These are phyloP conservation scores for Drosophila athabasca DNA, from an alignment of 1,140 invertebrate species.

Conservation along the genomic window DNA sequence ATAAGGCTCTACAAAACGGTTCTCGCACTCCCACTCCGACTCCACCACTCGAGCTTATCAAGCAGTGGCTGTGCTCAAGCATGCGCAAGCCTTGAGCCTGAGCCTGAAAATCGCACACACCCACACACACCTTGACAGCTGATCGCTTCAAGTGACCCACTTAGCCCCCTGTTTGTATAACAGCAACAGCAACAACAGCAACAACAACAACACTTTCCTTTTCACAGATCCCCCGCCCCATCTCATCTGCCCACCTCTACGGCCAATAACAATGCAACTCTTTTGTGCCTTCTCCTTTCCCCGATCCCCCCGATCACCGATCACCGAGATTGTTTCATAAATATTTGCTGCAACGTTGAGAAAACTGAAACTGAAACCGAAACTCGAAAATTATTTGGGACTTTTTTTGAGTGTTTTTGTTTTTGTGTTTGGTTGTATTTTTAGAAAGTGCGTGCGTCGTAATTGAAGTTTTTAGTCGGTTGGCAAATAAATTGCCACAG, in stretches of 20 bases:
- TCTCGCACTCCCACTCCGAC: conserved; percentile 21
- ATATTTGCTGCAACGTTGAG: conserved; percentile 57
- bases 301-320: not conserved
- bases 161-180: conserved; percentile 55
- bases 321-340: conserved; percentile 66
- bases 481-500: conserved; percentile 75
- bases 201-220: conserved; percentile 67
- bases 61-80: not conserved
- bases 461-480: conserved; percentile 66
- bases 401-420: conserved; percentile 10
- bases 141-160: conserved; percentile 80
- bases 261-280: conserved; percentile 59
- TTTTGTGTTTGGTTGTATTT: conserved; percentile 34
- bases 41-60: conserved; percentile 14
- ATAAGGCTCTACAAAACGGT: conserved; percentile 25
- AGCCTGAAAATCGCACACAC: conserved; percentile 24
- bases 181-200: conserved; percentile 61
- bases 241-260: not conserved
- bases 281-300: conserved; percentile 40
- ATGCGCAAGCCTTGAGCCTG: conserved; percentile 68
- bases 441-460: conserved; percentile 75
- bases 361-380: conserved; percentile 20
- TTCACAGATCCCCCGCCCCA: conserved; percentile 42
- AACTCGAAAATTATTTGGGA: conserved; percentile 19
- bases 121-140: conserved; percentile 54